Evolutionary conservation across 2,888 invertebrate genomes (phyloP), one percentile per base, ranked within the genome.

Genomic region (Hydrotaea cyrtoneurina): DNA sequence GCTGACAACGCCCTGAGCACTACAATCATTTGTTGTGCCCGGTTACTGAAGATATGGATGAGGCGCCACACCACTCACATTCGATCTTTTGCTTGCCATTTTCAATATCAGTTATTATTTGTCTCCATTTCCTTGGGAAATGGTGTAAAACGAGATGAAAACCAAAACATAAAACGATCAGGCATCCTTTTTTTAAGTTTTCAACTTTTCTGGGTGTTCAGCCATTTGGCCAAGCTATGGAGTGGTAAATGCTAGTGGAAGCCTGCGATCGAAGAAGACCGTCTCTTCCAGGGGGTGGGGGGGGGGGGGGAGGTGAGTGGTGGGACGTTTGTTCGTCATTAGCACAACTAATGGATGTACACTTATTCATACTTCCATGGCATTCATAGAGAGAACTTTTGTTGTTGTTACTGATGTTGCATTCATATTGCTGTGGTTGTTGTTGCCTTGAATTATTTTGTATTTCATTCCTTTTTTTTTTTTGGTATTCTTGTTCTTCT

Each of bases 341-440:
- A 89, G 87, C 88, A 87, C 88, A 89, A 88, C 88, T 90, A 90
- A 90, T 90, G 89, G 89, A 88, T 90, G 89, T 89, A 86, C 88
- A 89, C 90, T 90, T 90, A 89, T 89, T 89, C 79, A 85, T 82
- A 81, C 53, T 62, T 62, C 55, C 78, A 59, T 53, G 64, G 21
- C 43, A 21, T 75, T 71, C 73, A 36, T 19, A 43, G 66, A 50
- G 39, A 73, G 59, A 31, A 31, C 46, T 23, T 46, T n/a, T 78
- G 75, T 19, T 83, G 46, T 64, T 78, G 66, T 66, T 39, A 31
- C 26, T 31, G 59, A 59, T 26, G 23, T 23, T 62, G 62, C 31
- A 31, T 62, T 62, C 62, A 62, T 62, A 62, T 31, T 31, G 23
- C 31, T 26, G 62, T 62, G 31, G 62, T 13, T 66, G 46, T 23